Conservation (phyloP, 2,888 invertebrate species). For the Fragum sueziense region DNA sequence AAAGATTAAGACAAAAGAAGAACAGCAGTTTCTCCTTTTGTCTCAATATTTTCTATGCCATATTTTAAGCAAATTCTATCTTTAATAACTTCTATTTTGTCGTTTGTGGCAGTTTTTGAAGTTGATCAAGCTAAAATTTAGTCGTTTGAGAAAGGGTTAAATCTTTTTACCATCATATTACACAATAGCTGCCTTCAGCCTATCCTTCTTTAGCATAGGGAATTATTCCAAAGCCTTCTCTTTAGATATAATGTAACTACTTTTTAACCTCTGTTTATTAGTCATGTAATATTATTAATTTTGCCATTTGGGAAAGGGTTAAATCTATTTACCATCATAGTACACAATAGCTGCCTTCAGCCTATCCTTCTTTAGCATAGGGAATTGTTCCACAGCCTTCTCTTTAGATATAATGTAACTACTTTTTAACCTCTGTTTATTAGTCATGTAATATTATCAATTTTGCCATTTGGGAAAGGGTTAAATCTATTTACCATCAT, state of each 20-base stretch:
- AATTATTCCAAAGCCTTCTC: conserved; percentile 96
- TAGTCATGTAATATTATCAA: too few relatives aligned
- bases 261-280: neutral
- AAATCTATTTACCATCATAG: conserved; percentile 97
- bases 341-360: conserved; percentile 99
- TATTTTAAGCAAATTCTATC: too few relatives aligned
- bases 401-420: conserved; percentile 91
- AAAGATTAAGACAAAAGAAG: too few relatives aligned
- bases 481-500: too few relatives aligned
- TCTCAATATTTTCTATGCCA: neutral
- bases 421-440: conserved; percentile 88
- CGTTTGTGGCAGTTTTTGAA: too few relatives aligned
- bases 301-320: too few relatives aligned
- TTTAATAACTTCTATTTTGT: too few relatives aligned
- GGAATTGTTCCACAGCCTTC: conserved; percentile 97
- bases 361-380: conserved; percentile 98
- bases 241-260: conserved; percentile 89
- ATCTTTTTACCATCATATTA: conserved; percentile 95
- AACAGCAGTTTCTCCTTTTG: too few relatives aligned
- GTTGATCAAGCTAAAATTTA: too few relatives aligned
- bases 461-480: too few relatives aligned
- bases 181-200: conserved; percentile 97
- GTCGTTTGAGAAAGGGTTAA: too few relatives aligned
- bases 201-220: conserved; percentile 98
- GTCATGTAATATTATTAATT: neutral